These are phyloP conservation scores for Poecilia picta DNA, from an alignment of 2,797 vertebrate species.

Conservation along the genomic window DNA sequence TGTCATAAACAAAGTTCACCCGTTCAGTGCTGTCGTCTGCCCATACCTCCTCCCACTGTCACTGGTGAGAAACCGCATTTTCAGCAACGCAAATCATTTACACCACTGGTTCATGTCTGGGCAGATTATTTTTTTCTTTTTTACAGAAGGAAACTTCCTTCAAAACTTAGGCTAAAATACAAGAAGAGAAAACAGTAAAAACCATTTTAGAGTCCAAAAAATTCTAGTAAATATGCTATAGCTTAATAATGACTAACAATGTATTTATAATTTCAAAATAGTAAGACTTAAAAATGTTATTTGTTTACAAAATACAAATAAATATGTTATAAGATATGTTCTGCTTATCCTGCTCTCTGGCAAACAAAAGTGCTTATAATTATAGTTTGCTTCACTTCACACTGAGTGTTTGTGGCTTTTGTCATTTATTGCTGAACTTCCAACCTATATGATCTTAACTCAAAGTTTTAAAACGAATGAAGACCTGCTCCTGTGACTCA, in stretches of 20 bases:
- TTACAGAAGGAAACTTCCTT: background rate
- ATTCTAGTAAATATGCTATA: background rate
- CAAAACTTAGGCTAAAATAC: background rate
- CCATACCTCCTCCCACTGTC: conserved; percentile 75
- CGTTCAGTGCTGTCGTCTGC: conserved; percentile 58
- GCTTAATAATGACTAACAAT: background rate
- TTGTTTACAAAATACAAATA: background rate
- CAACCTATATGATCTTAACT: background rate
- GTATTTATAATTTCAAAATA: background rate
- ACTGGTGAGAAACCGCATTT: conserved; percentile 70
- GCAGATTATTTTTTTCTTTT: background rate
- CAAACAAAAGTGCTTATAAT: background rate
- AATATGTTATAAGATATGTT: too few species aligned
- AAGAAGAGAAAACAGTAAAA: background rate
- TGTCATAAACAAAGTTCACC: conserved; percentile 61
- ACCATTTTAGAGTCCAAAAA: background rate
- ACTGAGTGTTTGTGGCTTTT: background rate
- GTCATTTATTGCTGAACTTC: background rate
- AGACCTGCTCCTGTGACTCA: background rate
- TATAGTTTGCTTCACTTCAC: background rate
- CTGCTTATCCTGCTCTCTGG: background rate
- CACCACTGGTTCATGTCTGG: background rate
- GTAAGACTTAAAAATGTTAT: background rate
- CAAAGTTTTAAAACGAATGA: background rate
- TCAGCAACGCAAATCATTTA: conserved; percentile 17